These are phyloP conservation scores for Cottus gobio DNA, from an alignment of 2,113 vertebrate species.

Conservation along the genomic window DNA sequence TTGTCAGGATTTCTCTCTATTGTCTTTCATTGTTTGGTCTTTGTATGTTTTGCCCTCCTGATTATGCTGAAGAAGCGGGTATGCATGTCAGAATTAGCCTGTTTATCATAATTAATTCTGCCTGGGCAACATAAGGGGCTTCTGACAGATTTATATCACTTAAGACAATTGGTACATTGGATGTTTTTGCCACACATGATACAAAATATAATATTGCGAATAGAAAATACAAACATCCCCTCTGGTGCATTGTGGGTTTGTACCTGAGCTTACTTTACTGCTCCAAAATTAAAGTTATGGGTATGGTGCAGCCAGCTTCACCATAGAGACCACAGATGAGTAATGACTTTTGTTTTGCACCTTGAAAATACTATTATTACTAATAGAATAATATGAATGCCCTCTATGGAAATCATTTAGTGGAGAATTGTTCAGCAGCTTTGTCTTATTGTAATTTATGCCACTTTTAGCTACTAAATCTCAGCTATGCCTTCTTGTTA, in stretches of 20 bases:
- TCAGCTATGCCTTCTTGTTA: slow-evolving; percentile 60
- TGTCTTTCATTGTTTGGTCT: slow-evolving; percentile 50
- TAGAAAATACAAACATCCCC: not conserved
- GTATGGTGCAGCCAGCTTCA: slow-evolving; percentile 9
- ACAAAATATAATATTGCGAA: not conserved
- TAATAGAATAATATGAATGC: slow-evolving; percentile 59
- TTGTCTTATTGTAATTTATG: slow-evolving; percentile 74
- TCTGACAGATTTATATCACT: not conserved
- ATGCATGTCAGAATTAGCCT: slow-evolving; percentile 5
- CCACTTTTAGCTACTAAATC: slow-evolving; percentile 67
- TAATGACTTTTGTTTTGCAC: slow-evolving; percentile 71
- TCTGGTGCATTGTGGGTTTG: not conserved
- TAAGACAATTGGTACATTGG: not conserved
- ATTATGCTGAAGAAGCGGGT: slow-evolving; percentile 1
- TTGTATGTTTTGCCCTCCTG: slow-evolving; percentile 28
- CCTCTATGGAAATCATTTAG: slow-evolving; percentile 70
- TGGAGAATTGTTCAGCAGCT: slow-evolving; percentile 60
- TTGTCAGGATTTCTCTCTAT: slow-evolving; percentile 65
- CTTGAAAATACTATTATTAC: slow-evolving; percentile 57
- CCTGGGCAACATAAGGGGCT: not conserved
- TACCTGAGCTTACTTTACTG: slow-evolving; percentile 9
- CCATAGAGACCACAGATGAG: slow-evolving; percentile 48
- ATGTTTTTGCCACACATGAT: not conserved
- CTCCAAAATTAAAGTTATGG: not conserved
- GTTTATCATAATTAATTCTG: not conserved